phyloP scores from a whole-genome alignment of 2,797 vertebrate genomes.

The Melanotaenia pygmaea region DNA sequence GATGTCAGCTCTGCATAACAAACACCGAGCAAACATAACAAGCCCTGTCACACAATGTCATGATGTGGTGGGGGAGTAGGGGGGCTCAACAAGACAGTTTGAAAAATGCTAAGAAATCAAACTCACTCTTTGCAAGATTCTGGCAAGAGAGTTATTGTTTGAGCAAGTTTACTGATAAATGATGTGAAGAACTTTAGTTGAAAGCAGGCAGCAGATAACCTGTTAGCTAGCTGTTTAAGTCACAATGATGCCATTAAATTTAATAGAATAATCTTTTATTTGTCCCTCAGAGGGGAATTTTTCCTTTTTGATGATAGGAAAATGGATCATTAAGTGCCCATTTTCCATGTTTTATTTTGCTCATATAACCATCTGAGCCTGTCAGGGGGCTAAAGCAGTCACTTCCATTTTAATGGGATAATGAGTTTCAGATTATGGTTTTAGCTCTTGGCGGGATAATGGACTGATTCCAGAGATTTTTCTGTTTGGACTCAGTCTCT shows the following conservation, averaged over 20 bases:
- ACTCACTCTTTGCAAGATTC: neutral
- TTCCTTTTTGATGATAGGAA: neutral
- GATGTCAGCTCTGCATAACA: neutral
- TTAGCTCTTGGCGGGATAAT: neutral
- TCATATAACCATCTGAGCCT: neutral
- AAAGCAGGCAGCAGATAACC: neutral
- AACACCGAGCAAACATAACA: neutral
- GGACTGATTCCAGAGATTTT: slow-evolving; percentile 3
- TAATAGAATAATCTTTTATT: neutral
- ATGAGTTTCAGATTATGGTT: slow-evolving; percentile 11
- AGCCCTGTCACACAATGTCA: neutral
- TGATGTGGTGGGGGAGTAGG: neutral
- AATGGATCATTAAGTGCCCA: neutral
- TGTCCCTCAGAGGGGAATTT: neutral
- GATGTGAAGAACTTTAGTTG: neutral
- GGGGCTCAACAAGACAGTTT: neutral
- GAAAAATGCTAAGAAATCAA: neutral
- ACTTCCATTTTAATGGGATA: neutral
- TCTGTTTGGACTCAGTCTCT: neutral
- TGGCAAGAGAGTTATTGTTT: neutral
- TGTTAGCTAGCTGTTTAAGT: neutral
- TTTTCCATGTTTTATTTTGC: slow-evolving; percentile 8
- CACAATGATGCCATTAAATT: neutral
- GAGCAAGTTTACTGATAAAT: neutral
- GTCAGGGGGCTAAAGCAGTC: neutral